These are phyloP conservation scores for Paratilapia polleni DNA, from an alignment of 2,113 vertebrate genomes.

Conservation along the genomic window DNA sequence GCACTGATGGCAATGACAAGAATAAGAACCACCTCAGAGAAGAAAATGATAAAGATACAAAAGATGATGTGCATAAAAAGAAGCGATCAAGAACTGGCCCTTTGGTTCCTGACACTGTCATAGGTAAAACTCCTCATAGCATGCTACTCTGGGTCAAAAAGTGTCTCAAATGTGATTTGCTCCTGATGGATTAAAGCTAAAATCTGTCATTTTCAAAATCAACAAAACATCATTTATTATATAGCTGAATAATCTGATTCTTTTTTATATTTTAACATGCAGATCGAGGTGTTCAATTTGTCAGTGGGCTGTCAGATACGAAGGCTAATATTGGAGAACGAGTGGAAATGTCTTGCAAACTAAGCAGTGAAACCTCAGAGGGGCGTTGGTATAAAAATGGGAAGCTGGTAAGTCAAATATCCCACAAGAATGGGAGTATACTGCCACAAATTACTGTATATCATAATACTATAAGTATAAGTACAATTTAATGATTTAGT, in stretches of 20 bases:
- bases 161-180: neutral
- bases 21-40: constrained; percentile 26
- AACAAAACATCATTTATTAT: neutral
- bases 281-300: constrained; percentile 79
- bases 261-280: constrained; percentile 6
- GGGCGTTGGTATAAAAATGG: constrained; percentile 89
- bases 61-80: constrained; percentile 45
- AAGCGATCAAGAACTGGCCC: constrained; percentile 42
- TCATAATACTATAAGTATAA: neutral
- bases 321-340: constrained; percentile 76
- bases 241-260: neutral
- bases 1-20: constrained; percentile 19
- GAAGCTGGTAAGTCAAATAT: constrained; percentile 78
- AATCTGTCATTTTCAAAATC: neutral
- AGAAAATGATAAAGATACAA: constrained; percentile 17
- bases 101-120: constrained; percentile 52
- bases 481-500: neutral
- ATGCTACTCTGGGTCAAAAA: neutral
- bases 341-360: constrained; percentile 81
- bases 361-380: constrained; percentile 77
- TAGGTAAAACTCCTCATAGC: constrained; percentile 52
- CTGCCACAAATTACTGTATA: neutral
- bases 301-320: constrained; percentile 80
- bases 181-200: neutral
- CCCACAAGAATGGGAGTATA: neutral